Conservation (phyloP, 1,140 invertebrate species). For the Heliconius hermathena region DNA sequence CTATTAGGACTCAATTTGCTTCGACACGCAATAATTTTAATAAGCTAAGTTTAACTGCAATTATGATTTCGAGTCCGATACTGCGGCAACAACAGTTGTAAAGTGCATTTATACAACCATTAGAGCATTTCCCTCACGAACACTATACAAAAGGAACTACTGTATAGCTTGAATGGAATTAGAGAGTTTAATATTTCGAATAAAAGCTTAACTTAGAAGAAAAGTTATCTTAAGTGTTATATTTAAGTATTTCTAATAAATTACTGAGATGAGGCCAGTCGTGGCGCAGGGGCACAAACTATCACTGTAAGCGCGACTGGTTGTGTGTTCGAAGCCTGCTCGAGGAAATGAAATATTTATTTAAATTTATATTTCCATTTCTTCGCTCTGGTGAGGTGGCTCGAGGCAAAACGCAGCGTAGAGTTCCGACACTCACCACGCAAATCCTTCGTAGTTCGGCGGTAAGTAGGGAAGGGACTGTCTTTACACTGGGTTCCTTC, state of each 20-base stretch:
- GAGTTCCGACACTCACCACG: no score
- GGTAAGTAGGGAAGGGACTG: no score
- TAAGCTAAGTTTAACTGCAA: conserved; percentile 3
- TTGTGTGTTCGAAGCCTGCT: no score
- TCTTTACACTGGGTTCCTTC: no score
- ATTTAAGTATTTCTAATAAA: background rate
- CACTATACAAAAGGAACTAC: background rate
- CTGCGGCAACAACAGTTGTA: background rate
- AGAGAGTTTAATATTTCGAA: background rate
- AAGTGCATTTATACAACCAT: background rate
- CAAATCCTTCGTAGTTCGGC: no score
- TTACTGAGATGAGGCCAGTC: background rate
- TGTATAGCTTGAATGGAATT: background rate
- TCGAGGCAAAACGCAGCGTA: no score
- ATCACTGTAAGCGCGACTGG: no score
- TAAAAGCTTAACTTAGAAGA: background rate
- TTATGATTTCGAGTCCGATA: conserved; percentile 9
- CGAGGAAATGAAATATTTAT: no score
- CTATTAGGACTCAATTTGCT: background rate
- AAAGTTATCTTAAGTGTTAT: background rate
- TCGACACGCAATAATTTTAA: background rate
- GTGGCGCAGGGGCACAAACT: no score
- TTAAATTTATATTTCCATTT: no score
- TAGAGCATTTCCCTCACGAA: background rate
- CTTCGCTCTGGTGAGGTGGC: no score